Conservation (phyloP, 1,140 invertebrate genomes). For the Atta cephalotes region DNA sequence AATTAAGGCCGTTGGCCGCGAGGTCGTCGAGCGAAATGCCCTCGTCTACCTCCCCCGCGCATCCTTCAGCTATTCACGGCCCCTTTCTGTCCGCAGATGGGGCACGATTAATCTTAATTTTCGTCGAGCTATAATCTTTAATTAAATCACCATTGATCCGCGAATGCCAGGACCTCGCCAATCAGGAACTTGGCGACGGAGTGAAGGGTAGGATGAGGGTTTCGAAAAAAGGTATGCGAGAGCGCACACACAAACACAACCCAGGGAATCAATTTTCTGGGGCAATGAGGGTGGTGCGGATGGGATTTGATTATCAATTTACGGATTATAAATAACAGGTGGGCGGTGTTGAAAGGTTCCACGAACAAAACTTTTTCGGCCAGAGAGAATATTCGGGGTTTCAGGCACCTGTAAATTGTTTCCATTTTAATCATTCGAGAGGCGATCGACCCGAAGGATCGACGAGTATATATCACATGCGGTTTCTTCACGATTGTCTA, state of each 20-base stretch:
- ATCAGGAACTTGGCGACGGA: constrained; percentile 38
- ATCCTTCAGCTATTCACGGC: background rate
- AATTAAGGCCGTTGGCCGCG: constrained; percentile 76
- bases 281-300: background rate
- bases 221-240: background rate
- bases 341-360: constrained; percentile 18
- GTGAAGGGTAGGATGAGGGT: constrained; percentile 9
- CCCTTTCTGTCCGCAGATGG: constrained; percentile 51
- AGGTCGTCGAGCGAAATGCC: constrained; percentile 68
- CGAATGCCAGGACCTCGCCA: constrained; percentile 54
- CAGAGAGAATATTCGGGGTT: background rate
- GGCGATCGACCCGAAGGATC: constrained; percentile 17
- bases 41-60: background rate
- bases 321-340: constrained; percentile 80
- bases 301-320: constrained; percentile 84
- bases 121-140: constrained; percentile 82
- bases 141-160: constrained; percentile 84
- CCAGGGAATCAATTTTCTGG: constrained; percentile 81
- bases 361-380: background rate
- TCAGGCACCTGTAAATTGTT: constrained; percentile 56
- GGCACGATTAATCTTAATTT: constrained; percentile 84
- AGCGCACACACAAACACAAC: background rate
- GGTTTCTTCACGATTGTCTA: constrained; percentile 44
- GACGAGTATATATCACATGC: background rate
- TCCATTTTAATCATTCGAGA: constrained; percentile 41